These are phyloP conservation scores for Corythaeola cristata DNA, from an alignment of 2,113 vertebrate genomes.

Conservation along the genomic window DNA sequence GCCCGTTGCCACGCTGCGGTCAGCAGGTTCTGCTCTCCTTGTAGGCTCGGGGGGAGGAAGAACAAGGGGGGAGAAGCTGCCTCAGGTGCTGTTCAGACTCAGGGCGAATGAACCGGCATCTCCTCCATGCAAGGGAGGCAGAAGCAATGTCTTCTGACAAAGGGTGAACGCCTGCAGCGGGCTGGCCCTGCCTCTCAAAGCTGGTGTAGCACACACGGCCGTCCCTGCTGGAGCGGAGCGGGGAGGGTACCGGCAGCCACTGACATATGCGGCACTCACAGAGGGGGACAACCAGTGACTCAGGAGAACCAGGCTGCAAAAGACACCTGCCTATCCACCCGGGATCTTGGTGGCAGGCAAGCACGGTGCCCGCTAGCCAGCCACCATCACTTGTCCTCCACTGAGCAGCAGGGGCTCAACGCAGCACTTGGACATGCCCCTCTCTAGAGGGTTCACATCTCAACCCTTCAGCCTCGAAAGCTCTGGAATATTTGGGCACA, in stretches of 20 bases:
- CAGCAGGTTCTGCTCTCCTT: neutral
- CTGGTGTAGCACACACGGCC: neutral
- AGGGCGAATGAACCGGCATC: neutral
- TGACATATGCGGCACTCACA: neutral
- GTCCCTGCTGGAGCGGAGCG: neutral
- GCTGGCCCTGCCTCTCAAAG: neutral
- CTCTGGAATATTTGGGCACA: neutral
- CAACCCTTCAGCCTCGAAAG: neutral
- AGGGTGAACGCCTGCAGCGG: neutral
- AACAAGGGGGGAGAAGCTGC: neutral
- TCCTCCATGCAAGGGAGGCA: neutral
- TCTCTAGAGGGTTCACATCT: neutral
- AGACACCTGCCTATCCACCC: neutral
- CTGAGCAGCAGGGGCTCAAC: neutral
- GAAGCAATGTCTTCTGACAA: constrained; percentile 38
- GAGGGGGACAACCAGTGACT: neutral
- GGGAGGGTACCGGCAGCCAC: neutral
- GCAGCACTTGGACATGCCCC: rapidly evolving
- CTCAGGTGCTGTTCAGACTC: neutral
- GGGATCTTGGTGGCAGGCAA: neutral
- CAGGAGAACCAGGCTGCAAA: neutral
- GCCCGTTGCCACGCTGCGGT: neutral
- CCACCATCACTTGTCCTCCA: neutral
- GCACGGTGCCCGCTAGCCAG: rapidly evolving
- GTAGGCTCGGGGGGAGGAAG: neutral